These are phyloP conservation scores for Chauna torquata DNA, from an alignment of 2,113 vertebrate species.

Conservation along the genomic window DNA sequence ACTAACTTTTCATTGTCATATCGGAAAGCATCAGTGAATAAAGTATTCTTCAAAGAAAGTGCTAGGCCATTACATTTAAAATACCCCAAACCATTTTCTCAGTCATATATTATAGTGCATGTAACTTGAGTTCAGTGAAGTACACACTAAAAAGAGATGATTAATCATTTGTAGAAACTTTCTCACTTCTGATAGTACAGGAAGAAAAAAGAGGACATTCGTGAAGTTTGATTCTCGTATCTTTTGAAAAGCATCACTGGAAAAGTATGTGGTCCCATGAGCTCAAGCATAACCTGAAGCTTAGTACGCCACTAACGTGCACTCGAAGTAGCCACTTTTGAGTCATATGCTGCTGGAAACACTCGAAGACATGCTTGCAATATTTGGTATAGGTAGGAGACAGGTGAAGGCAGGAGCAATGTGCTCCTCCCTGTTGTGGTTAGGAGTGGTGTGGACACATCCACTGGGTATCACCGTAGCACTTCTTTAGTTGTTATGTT, in stretches of 20 bases:
- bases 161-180: neutral
- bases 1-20: neutral
- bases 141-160: neutral
- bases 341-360: neutral
- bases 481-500: neutral
- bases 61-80: neutral
- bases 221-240: neutral
- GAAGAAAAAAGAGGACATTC: neutral
- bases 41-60: neutral
- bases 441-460: rapidly evolving
- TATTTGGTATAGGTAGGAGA: neutral
- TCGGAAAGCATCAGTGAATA: neutral
- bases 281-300: neutral
- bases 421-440: rapidly evolving
- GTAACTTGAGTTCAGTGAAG: neutral
- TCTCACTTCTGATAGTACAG: neutral
- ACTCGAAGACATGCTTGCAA: neutral
- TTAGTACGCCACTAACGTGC: neutral
- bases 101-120: neutral
- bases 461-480: rapidly evolving
- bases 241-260: neutral
- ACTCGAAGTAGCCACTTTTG: neutral
- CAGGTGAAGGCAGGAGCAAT: neutral
- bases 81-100: neutral
- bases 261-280: neutral